These are phyloP conservation scores for Nipponacmea schrenckii DNA, from an alignment of 2,888 invertebrate species.

Conservation along the genomic window DNA sequence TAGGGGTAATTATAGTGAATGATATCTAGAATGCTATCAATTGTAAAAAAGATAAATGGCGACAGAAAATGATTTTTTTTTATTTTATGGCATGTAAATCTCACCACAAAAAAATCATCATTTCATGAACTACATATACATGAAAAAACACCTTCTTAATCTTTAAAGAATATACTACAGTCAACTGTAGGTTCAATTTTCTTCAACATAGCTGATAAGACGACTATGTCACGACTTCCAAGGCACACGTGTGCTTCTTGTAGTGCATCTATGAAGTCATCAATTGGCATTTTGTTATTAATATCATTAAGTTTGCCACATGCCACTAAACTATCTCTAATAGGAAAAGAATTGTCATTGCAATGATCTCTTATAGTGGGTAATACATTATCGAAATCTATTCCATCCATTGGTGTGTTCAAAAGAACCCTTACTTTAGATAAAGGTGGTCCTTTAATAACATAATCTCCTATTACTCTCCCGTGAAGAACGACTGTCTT, in stretches of 20 bases:
- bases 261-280: slow-evolving; percentile 16
- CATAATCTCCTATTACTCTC: slow-evolving; percentile 36
- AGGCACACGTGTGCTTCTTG: background rate
- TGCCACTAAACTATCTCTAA: slow-evolving; percentile 13
- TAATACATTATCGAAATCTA: slow-evolving; percentile 14
- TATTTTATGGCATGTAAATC: too few species aligned
- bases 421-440: slow-evolving; percentile 15
- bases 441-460: slow-evolving; percentile 22
- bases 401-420: slow-evolving; percentile 12
- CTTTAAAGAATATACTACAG: background rate
- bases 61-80: too few species aligned
- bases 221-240: background rate
- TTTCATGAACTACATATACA: too few species aligned
- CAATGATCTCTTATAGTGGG: slow-evolving; percentile 17
- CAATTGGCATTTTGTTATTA: slow-evolving; percentile 5
- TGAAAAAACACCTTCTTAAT: background rate
- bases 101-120: too few species aligned
- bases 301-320: slow-evolving; percentile 16
- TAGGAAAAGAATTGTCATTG: slow-evolving; percentile 11
- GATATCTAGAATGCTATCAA: too few species aligned
- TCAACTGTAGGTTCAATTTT: background rate
- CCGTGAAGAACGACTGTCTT: slow-evolving; percentile 36
- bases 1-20: too few species aligned
- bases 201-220: background rate
- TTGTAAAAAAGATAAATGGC: too few species aligned